Base-by-base conservation (phyloP, 2,113 vertebrate genomes). In the Percopsis transmontana region DNA sequence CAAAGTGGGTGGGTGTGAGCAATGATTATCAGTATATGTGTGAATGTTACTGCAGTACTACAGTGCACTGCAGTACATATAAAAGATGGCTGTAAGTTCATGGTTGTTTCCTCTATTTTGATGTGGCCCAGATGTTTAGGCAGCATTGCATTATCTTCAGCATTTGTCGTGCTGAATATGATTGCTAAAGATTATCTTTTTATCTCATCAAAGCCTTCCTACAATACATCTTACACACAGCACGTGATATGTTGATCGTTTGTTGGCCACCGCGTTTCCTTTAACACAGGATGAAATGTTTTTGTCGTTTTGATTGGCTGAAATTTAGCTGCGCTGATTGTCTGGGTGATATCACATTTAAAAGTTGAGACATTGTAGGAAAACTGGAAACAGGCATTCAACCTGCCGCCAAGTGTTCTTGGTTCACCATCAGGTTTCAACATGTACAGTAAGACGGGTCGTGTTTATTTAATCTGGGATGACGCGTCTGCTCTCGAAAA, bases 341-440 rank as follows among this genome's bases (percentile, higher is more conserved):
- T 54, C 53, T 66, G n/a, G 33, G 21, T 63, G 59, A 77, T 75
- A 80, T 84, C 66, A 66, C 15, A 27, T 33, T 56, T 23, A 54
- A 50, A 59, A 54, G 11, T 58, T 70, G 57, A 81, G 70, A 20
- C 38, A 41, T 40, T 54, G 40, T 42, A 58, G 74, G 75, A 80
- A 83, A 89, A 58, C 57, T 19, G 68, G 68, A 84, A 52, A 15
- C 48, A 56, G 27, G 58, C 10, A 5, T 23, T 0, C 41, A 10
- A 39, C 24, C 8, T 16, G 54, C n/a, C 38, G 72, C 72, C 75
- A 74, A 72, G 20, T 56, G 0, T 6, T 68, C 56, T 61, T 68
- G 55, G 57, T 66, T 72, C 55, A 54, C 42, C 55, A n/a, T 58
- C 24, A 0, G 0, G 16, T 62, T 76, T 76, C 55, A 54, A 54